phyloP scores from a whole-genome alignment of 2,888 invertebrate genomes.

The Saturnia pavonia region DNA sequence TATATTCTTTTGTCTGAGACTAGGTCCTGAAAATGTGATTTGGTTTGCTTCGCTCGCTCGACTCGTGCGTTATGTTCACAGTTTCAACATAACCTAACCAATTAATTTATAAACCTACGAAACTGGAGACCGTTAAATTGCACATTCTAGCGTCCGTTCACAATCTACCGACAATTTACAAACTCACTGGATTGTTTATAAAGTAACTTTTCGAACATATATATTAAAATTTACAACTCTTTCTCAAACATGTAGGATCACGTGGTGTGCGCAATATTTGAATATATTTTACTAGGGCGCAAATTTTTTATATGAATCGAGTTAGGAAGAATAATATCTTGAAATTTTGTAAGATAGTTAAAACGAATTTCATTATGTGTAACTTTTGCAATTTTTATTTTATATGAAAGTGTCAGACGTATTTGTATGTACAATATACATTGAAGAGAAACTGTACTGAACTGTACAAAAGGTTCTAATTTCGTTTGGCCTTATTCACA shows the following conservation, averaged over 20 bases:
- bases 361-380: constrained; percentile 13
- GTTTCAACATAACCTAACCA: too few relatives aligned
- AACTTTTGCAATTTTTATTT: constrained; percentile 18
- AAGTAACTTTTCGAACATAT: too few relatives aligned
- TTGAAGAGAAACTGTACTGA: neutral
- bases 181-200: too few relatives aligned
- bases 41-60: too few relatives aligned
- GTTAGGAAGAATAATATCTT: constrained; percentile 36
- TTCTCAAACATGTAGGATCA: neutral
- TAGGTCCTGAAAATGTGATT: too few relatives aligned
- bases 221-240: neutral
- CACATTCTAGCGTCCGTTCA: too few relatives aligned
- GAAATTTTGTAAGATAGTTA: constrained; percentile 18
- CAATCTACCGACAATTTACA: too few relatives aligned
- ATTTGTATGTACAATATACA: neutral
- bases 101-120: too few relatives aligned
- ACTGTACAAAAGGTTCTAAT: neutral
- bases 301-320: constrained; percentile 48
- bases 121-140: too few relatives aligned
- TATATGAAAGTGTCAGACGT: neutral
- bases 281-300: constrained; percentile 35
- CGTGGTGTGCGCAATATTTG: constrained; percentile 13
- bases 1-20: too few relatives aligned
- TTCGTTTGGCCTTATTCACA: neutral
- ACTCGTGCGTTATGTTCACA: too few relatives aligned